Conservation (phyloP, 2,113 vertebrate species). For the Xenopus borealis region DNA sequence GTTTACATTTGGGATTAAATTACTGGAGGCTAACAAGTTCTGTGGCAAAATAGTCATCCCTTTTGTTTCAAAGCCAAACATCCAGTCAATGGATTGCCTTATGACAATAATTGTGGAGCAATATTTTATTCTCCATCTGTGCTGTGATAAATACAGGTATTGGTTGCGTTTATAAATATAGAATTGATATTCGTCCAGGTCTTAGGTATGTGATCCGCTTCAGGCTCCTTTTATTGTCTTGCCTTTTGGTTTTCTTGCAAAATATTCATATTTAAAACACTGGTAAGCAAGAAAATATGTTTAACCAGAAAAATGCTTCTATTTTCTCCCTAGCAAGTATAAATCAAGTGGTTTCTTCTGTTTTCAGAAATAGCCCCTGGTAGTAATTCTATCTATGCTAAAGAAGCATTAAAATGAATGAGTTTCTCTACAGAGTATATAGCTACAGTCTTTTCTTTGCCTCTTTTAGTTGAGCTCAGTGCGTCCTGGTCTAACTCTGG, state of each 20-base stretch:
- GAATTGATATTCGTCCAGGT: not conserved
- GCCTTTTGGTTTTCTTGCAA: constrained; percentile 6
- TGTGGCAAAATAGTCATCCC: too few relatives aligned
- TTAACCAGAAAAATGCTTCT: constrained; percentile 30
- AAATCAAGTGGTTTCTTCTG: constrained; percentile 43
- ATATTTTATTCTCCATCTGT: not conserved
- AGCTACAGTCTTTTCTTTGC: constrained; percentile 9
- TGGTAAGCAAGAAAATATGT: constrained; percentile 33
- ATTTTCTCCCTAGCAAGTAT: constrained; percentile 27
- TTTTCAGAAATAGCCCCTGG: constrained; percentile 34
- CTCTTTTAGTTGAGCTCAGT: not conserved
- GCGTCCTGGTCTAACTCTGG: not conserved
- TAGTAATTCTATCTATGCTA: constrained; percentile 42
- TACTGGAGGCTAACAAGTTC: too few relatives aligned
- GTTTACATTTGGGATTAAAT: too few relatives aligned
- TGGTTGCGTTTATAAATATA: not conserved
- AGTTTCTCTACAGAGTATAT: constrained; percentile 13
- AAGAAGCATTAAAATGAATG: constrained; percentile 40
- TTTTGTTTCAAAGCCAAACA: too few relatives aligned
- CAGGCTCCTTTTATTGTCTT: not conserved
- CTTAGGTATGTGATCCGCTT: not conserved
- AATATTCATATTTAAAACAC: constrained; percentile 23
- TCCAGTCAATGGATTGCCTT: too few relatives aligned
- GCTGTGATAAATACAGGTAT: not conserved
- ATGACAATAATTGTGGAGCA: not conserved